phyloP scores from a whole-genome alignment of 2,113 vertebrate genomes.

The Alethe diademata region DNA sequence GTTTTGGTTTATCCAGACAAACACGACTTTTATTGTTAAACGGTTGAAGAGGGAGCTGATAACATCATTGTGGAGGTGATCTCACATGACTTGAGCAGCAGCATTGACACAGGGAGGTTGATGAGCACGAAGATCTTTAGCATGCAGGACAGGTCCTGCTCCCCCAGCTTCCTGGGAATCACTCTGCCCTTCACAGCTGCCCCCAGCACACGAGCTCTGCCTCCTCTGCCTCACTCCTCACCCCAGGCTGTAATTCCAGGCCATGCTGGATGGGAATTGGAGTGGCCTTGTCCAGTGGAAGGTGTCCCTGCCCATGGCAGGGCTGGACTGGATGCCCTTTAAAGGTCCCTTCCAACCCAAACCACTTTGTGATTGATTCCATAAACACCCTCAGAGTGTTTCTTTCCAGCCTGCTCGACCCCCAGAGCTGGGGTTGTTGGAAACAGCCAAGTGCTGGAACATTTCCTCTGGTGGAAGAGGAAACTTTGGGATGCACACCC shows the following conservation, averaged over 20 bases:
- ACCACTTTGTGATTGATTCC: not conserved
- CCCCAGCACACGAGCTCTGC: not conserved
- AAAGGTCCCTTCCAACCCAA: not conserved
- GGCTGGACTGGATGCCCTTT: not conserved
- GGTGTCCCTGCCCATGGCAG: not conserved
- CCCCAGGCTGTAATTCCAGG: not conserved
- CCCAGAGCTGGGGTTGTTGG: rapidly evolving
- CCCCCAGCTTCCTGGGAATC: not conserved
- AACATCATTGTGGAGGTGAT: not conserved
- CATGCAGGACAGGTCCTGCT: not conserved
- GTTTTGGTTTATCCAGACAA: not conserved
- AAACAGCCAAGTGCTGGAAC: rapidly evolving
- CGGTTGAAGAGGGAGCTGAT: not conserved
- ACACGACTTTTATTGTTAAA: rapidly evolving
- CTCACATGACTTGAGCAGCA: not conserved
- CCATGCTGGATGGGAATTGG: not conserved
- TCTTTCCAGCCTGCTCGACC: rapidly evolving
- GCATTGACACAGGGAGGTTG: rapidly evolving
- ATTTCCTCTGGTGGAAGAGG: not conserved
- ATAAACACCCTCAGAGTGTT: rapidly evolving
- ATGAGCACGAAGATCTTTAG: rapidly evolving
- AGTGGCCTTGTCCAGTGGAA: not conserved
- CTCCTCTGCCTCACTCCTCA: not conserved
- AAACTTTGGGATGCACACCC: not conserved
- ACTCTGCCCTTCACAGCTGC: not conserved